A percentile compares a stretch with the other conserved stretches of the same genome.
phyloP scores from a whole-genome alignment of 1,140 invertebrate species.

The Aphelinus certus region DNA sequence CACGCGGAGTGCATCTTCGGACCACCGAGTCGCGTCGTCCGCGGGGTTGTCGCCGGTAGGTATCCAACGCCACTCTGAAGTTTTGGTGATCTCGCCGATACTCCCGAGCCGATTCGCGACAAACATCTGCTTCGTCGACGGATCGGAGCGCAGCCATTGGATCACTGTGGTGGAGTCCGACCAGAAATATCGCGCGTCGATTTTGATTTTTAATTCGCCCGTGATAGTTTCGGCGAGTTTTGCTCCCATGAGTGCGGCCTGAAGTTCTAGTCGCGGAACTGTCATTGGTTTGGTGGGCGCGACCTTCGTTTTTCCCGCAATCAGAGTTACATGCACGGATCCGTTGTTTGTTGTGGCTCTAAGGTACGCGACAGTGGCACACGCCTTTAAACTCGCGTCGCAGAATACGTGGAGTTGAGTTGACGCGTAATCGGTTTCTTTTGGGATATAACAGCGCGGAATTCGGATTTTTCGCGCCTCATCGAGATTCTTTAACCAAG shows the following conservation, averaged over 20 bases:
- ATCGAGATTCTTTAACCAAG: not conserved
- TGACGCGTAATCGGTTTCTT: not conserved
- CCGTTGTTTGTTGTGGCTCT: not conserved
- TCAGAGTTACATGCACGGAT: not conserved
- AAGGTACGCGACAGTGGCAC: not conserved
- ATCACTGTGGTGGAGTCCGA: slow-evolving; percentile 51
- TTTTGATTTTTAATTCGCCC: not conserved
- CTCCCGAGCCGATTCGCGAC: not conserved
- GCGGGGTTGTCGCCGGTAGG: not conserved
- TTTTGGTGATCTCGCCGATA: not conserved
- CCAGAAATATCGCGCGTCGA: slow-evolving; percentile 41
- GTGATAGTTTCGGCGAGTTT: not conserved
- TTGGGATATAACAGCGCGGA: not conserved
- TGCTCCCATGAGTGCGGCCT: not conserved
- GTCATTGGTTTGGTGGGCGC: too few relatives aligned
- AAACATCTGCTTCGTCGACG: slow-evolving; percentile 41
- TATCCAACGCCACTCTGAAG: slow-evolving; percentile 11
- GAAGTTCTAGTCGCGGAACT: not conserved
- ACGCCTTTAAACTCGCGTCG: slow-evolving; percentile 2
- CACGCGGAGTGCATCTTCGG: too few relatives aligned
- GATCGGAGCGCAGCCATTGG: slow-evolving; percentile 46
- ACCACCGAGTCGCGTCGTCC: too few relatives aligned
- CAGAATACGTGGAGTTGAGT: not conserved
- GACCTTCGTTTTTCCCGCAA: not conserved
- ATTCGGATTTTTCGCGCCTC: not conserved